Conservation (phyloP, 92 coral and sea anemone species). For the Umimayanthus kanabou region DNA sequence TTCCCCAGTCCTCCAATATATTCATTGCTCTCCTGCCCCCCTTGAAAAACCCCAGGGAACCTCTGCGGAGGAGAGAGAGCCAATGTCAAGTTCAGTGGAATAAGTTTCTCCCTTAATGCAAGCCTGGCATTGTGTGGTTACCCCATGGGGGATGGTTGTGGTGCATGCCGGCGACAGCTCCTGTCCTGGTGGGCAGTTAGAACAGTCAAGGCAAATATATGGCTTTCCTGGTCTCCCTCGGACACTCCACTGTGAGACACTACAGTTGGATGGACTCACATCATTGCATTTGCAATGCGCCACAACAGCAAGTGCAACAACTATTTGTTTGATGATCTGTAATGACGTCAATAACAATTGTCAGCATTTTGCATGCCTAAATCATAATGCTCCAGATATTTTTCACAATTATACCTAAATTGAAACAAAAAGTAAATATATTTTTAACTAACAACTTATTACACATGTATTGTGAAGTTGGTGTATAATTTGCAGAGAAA, state of each 20-base stretch:
- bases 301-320: not conserved
- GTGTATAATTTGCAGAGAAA: no score
- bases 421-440: no score
- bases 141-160: not conserved
- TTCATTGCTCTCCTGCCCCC: no score
- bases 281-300: not conserved
- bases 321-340: not conserved
- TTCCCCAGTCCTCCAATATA: no score
- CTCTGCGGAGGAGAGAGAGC: not conserved
- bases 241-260: not conserved
- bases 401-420: no score
- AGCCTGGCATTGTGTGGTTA: not conserved
- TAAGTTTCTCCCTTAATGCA: slow-evolving; percentile 16
- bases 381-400: not conserved
- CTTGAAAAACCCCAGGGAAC: no score
- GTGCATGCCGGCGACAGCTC: slow-evolving; percentile 27
- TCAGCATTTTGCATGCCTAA: not conserved
- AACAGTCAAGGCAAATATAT: not conserved
- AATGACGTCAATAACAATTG: not conserved
- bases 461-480: no score
- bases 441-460: not conserved
- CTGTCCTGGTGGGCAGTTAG: not conserved
- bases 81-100: not conserved
- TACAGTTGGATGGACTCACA: not conserved
- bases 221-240: not conserved